Conservation (phyloP, 2,797 vertebrate species). For the Cyprinodon diabolis region DNA sequence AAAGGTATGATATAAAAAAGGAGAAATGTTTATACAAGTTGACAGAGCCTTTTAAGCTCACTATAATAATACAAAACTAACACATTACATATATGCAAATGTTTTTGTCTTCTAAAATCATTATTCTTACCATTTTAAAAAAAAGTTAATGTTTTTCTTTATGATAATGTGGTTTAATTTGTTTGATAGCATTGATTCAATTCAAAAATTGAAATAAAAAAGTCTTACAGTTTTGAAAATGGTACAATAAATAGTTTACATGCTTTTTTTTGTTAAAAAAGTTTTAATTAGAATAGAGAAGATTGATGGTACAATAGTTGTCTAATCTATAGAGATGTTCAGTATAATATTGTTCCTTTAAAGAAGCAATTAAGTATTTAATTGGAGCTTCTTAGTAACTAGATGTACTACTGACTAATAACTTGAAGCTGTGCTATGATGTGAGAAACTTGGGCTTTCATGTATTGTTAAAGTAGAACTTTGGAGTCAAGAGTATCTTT, state of each 20-base stretch:
- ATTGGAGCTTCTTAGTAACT: constrained; percentile 7
- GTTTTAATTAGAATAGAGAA: not conserved
- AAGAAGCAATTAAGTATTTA: constrained; percentile 13
- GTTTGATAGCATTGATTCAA: not conserved
- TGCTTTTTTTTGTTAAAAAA: not conserved
- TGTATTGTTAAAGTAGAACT: constrained; percentile 7
- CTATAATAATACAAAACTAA: not conserved
- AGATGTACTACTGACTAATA: constrained; percentile 37
- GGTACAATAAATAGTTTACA: no score
- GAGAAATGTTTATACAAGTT: not conserved
- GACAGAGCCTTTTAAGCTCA: not conserved
- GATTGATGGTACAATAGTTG: constrained; percentile 7
- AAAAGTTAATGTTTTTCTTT: not conserved
- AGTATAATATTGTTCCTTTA: constrained; percentile 11
- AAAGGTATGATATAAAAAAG: not conserved
- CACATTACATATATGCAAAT: not conserved
- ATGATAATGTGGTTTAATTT: not conserved
- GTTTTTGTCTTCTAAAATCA: not conserved
- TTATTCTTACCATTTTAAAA: constrained; percentile 1
- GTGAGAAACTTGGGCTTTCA: constrained; percentile 13
- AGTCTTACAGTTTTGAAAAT: no score
- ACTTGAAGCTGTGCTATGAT: constrained; percentile 9
- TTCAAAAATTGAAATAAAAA: not conserved
- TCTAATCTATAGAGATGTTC: constrained; percentile 18
- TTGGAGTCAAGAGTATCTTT: constrained; percentile 15